Percentiles rank a stretch among this genome's conserved stretches.
Evolutionary conservation across 2,113 vertebrate species (phyloP).

Genomic region (Callaeas wilsoni): DNA sequence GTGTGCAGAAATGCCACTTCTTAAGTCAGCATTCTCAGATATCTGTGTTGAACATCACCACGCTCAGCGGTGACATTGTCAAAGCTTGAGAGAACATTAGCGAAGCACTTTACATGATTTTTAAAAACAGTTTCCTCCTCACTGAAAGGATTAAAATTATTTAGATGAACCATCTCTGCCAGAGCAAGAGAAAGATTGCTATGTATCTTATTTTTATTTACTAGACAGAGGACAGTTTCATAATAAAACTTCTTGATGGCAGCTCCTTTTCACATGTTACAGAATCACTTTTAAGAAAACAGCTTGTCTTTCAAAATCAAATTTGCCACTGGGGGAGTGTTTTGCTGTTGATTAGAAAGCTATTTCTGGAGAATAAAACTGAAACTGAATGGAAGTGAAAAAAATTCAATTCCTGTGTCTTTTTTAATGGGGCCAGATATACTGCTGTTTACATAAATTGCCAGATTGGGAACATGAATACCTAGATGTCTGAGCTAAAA

Average conservation of each 20-base stretch:
- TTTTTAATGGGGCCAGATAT: not conserved
- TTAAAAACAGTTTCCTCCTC: not conserved
- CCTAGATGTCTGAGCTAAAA: not conserved
- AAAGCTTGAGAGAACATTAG: slow-evolving; percentile 3
- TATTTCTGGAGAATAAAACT: not conserved
- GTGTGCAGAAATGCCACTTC: not conserved
- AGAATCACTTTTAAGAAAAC: not conserved
- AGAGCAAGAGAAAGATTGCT: slow-evolving; percentile 12
- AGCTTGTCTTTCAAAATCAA: not conserved
- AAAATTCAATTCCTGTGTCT: not conserved
- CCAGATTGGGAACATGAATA: not conserved
- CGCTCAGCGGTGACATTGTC: not conserved
- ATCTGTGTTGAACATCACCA: not conserved
- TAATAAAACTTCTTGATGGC: not conserved
- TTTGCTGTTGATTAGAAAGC: slow-evolving; percentile 14
- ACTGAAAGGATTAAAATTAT: not conserved
- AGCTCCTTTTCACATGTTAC: not conserved
- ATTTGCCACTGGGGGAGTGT: not conserved
- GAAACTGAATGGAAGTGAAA: not conserved
- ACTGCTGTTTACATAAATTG: not conserved
- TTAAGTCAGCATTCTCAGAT: not conserved
- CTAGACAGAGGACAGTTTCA: not conserved
- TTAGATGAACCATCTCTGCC: slow-evolving; percentile 22
- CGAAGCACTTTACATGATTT: slow-evolving; percentile 8
- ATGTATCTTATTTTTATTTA: not conserved